Evolutionary conservation across 2,888 invertebrate genomes (phyloP).

Genomic region (Gastracanthus pulcherrimus): DNA sequence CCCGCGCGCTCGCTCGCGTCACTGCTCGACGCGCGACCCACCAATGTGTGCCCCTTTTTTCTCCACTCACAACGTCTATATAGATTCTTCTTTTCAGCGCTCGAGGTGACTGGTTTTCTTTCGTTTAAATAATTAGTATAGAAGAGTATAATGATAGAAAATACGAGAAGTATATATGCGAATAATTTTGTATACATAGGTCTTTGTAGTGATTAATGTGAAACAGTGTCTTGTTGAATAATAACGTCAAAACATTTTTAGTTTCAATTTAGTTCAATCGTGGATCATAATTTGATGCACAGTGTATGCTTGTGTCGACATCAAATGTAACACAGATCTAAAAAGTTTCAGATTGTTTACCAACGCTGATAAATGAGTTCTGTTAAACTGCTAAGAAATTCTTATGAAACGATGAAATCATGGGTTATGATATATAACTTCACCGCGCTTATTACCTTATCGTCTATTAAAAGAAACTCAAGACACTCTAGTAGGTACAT

Average conservation of each 20-base stretch:
- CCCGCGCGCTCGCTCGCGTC: not conserved
- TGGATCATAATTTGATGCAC: not conserved
- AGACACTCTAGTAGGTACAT: not conserved
- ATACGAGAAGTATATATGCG: not conserved
- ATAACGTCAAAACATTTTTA: too few species aligned
- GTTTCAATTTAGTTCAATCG: not conserved
- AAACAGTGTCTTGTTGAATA: too few species aligned
- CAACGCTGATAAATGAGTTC: not conserved
- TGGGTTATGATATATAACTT: not conserved
- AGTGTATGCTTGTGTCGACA: not conserved
- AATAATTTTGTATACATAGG: too few species aligned
- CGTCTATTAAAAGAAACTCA: not conserved
- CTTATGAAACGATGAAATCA: not conserved
- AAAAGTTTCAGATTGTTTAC: not conserved
- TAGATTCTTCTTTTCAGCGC: not conserved
- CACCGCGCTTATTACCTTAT: not conserved
- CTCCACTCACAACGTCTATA: too few species aligned
- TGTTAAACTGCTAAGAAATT: too few species aligned
- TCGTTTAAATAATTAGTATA: conserved; percentile 10
- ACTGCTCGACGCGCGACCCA: not conserved
- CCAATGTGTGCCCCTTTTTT: too few species aligned
- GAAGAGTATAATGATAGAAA: not conserved
- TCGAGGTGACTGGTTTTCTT: conserved; percentile 13
- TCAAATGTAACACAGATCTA: not conserved
- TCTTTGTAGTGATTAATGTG: too few species aligned